Percentiles rank a stretch among this genome's conserved stretches.
These are phyloP conservation scores for Eupithecia centaureata DNA, from an alignment of 2,888 invertebrate genomes.

Conservation along the genomic window DNA sequence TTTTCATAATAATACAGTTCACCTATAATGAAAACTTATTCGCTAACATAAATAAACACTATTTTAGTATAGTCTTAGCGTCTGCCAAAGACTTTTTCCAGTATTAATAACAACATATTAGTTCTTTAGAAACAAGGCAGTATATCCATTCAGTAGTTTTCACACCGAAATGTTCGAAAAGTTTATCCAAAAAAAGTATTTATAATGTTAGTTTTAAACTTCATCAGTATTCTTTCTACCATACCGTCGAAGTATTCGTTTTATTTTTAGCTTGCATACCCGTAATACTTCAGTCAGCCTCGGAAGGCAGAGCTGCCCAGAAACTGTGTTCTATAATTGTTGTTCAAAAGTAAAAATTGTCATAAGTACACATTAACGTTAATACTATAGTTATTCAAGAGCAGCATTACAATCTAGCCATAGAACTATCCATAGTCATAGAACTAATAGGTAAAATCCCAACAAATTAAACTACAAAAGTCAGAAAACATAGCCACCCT, in stretches of 20 bases:
- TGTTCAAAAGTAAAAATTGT: no score
- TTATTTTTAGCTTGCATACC: no score
- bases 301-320: no score
- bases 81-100: neutral
- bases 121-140: neutral
- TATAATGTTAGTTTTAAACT: neutral
- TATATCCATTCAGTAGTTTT: neutral
- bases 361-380: no score
- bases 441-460: neutral
- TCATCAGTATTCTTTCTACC: neutral
- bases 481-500: constrained; percentile 26
- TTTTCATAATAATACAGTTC: no score
- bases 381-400: no score
- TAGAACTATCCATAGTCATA: neutral
- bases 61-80: no score
- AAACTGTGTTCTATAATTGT: no score
- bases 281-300: no score
- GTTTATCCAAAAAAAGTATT: neutral
- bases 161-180: neutral
- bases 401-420: neutral
- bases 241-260: neutral
- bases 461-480: neutral
- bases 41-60: no score
- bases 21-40: no score
- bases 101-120: neutral